Percentiles rank a stretch among this genome's conserved stretches.
These are phyloP conservation scores for Cyprinodon brontotheroides DNA, from an alignment of 2,113 vertebrate genomes.

Conservation along the genomic window DNA sequence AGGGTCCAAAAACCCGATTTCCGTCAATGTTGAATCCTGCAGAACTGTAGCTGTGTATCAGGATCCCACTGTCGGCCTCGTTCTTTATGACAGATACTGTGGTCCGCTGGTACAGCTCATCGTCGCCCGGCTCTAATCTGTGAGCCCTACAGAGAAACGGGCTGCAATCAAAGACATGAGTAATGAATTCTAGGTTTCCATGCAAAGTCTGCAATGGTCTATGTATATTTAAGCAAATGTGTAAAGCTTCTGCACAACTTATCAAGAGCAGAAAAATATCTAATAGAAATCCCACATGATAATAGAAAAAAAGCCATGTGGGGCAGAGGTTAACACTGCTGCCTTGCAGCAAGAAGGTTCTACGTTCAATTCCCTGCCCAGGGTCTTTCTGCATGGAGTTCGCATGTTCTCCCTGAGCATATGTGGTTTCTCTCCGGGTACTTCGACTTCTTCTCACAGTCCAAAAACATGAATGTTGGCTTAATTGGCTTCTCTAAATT, in stretches of 20 bases:
- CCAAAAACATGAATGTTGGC: too few species aligned
- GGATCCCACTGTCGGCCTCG: conserved; percentile 66
- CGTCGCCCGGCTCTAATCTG: conserved; percentile 84
- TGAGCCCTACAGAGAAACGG: conserved; percentile 71
- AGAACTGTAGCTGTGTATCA: conserved; percentile 85
- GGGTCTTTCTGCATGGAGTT: too few species aligned
- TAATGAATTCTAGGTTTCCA: neutral
- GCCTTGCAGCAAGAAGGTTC: too few species aligned
- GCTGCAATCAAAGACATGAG: conserved; percentile 49
- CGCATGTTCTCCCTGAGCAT: too few species aligned
- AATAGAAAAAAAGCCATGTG: too few species aligned
- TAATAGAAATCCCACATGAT: neutral
- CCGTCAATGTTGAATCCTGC: conserved; percentile 86
- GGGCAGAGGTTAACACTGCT: too few species aligned
- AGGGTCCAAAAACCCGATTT: conserved; percentile 87
- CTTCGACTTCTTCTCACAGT: too few species aligned
- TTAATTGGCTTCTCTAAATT: too few species aligned
- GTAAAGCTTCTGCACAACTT: neutral
- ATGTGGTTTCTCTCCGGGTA: too few species aligned
- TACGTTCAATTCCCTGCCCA: too few species aligned
- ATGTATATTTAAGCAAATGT: too few species aligned
- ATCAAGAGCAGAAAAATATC: neutral
- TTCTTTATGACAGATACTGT: conserved; percentile 83
- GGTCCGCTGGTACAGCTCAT: conserved; percentile 91
- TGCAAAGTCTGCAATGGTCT: too few species aligned